Evolutionary conservation across 1,140 invertebrate species (phyloP), one percentile per base, ranked within the genome.

Genomic region (Brachionus rotundiformis): DNA sequence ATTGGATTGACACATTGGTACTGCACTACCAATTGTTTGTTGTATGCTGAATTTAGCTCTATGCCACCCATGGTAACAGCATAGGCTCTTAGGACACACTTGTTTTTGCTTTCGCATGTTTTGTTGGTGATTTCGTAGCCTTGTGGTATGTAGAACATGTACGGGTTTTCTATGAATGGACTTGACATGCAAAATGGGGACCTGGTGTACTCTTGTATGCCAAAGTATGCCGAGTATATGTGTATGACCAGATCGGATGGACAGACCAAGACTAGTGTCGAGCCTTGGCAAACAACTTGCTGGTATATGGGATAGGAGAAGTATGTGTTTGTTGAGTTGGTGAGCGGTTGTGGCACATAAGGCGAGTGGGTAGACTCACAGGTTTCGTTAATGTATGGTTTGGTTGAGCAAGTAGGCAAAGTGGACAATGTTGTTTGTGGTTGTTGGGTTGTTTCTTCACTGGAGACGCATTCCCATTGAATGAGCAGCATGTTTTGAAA

Each of bases 261-360:
- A 63, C 76, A 79, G 7, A 36, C 59, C 13, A 79, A 13, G 11
- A 79, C 29, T 10, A 79, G n/a, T 4, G 11, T 79, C 0, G 47
- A 54, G n/a, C 47, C 47, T 59, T 79, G 47, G 29, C 76, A 79
- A 27, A 79, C 76, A 54, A 79, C 25, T 79, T 79, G 76, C 49
- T 79, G 76, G 23, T 79, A 59, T 19, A 79, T 54, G 10, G 76
- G 47, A 27, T 54, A 79, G 16, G 27, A 33, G 33, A 59, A 63
- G 10, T 63, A 11, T 13, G 44, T 79, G 0, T 54, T 13, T 1
- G 68, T 73, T 11, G 36, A 73, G 16, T 73, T 73, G 13, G 23
- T 54, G 23, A 79, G 19, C 0, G 27, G n/a, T 31, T 59, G 31
- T n/a, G 54, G 47, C 29, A 33, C 76, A 79, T 7, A 79, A 8